Evolutionary conservation across 2,888 invertebrate genomes (phyloP).

Genomic region (Cacoxenus indagator): DNA sequence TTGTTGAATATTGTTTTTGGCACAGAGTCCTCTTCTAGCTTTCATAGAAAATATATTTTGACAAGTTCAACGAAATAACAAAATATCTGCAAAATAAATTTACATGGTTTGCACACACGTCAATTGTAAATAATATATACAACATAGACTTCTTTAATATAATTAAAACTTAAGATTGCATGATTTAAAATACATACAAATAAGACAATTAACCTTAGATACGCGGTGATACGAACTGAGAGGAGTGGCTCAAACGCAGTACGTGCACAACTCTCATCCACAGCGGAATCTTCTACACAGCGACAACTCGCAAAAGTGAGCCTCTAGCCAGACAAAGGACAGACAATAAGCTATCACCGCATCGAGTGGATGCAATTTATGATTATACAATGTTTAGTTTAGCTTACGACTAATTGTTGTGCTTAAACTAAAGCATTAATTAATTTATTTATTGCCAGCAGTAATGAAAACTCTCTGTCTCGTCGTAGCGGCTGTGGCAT

Average conservation of each 20-base stretch:
- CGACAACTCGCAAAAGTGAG: too few species aligned
- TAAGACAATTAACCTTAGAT: constrained; percentile 15
- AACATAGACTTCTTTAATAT: constrained; percentile 14
- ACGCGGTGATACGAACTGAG: not conserved
- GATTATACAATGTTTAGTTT: constrained; percentile 5
- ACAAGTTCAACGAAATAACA: constrained; percentile 56
- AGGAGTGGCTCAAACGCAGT: not conserved
- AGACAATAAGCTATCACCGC: not conserved
- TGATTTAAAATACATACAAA: not conserved
- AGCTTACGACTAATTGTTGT: constrained; percentile 9
- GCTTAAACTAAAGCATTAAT: constrained; percentile 15
- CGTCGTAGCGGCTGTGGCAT: constrained; percentile 54
- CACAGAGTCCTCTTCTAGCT: not conserved
- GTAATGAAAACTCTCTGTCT: constrained; percentile 67
- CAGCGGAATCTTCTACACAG: not conserved
- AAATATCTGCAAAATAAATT: constrained; percentile 32
- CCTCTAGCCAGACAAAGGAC: not conserved
- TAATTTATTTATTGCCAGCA: constrained; percentile 56
- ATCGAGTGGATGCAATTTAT: not conserved
- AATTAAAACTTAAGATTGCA: constrained; percentile 15
- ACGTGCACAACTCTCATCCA: not conserved
- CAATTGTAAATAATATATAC: constrained; percentile 15
- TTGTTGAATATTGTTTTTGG: too few species aligned
- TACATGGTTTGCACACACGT: constrained; percentile 5
- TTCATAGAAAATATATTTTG: constrained; percentile 15